Base-by-base conservation (phyloP, 2,888 invertebrate species). In the Kryphioiulus occultus region DNA sequence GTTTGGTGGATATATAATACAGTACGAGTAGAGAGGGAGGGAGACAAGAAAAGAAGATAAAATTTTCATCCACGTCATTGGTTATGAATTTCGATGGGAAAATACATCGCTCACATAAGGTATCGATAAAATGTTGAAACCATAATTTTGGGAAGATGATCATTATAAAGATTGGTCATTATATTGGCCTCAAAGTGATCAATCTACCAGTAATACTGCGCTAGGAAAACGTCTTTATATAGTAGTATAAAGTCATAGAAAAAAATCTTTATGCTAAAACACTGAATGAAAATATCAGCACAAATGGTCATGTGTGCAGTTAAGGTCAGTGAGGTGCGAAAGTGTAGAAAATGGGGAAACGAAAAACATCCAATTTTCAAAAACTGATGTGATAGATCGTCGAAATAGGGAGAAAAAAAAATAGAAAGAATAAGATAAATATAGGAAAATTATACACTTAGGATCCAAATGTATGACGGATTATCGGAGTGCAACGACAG, bases 21-120 rank as follows among this genome's bases (percentile, higher is more conserved):
- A 39, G 39, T 39, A 59, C 10, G 22, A n/a, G 59, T 10, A 59
- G n/a, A 22, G 5, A 22, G 68, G 22, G 22, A 35, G 85, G 44
- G 35, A n/a, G 39, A 35, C 10, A n/a, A 42, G 39, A 44, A 44
- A 35, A 12, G 86, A 53, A 53, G 44, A 86, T 53, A 22, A 86
- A 53, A 86, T 53, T 86, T 86, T 86, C 42, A 86, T 86, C 32
- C 86, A 47, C 86, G 26, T 86, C 86, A 86, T 53, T 53, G 53
- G 47, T 86, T 86, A 86, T 86, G 53, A 26, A 47, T 53, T 44
- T 47, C 30, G 12, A 17, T 10, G 22, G 12, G 44, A 47, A 86
- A 53, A 85, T n/a, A 22, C 10, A 85, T 39, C 85, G 35, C 9
- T 39, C 35, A 30, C 35, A 39, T 35, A 26, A 68, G 68, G 68